Percentiles rank a stretch among this genome's conserved stretches.
These are phyloP conservation scores for Muntiacus reevesi DNA, from an alignment of 2,113 vertebrate species.

Conservation along the genomic window DNA sequence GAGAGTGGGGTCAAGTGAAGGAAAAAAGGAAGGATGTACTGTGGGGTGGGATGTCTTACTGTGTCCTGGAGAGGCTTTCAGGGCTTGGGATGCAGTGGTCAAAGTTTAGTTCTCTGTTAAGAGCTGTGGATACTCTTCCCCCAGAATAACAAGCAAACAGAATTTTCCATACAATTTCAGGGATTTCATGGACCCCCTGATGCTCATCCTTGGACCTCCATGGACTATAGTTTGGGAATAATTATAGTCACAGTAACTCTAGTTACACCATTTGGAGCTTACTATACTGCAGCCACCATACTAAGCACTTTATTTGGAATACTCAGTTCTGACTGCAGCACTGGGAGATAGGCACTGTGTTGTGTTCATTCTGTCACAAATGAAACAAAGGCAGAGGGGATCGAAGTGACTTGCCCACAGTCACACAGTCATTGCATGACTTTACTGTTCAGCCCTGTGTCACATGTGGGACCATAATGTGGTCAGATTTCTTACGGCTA, in stretches of 20 bases:
- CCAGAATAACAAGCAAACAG: neutral
- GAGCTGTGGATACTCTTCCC: neutral
- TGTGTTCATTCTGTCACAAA: neutral
- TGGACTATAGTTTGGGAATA: slow-evolving; percentile 4
- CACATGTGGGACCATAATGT: neutral
- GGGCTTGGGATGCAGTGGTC: neutral
- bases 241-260: neutral
- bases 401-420: neutral
- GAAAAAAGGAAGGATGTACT: neutral
- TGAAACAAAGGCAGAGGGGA: neutral
- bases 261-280: neutral
- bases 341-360: neutral
- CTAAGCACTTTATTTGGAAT: neutral
- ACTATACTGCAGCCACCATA: neutral
- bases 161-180: neutral
- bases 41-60: neutral
- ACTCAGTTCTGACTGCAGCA: neutral
- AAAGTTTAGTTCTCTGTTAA: neutral
- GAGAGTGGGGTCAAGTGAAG: neutral
- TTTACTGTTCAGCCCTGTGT: neutral
- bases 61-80: neutral
- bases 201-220: neutral
- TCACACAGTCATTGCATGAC: neutral
- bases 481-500: neutral
- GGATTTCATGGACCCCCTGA: neutral